phyloP scores from a whole-genome alignment of 1,140 invertebrate species.

The Pemphigus obesinymphae region DNA sequence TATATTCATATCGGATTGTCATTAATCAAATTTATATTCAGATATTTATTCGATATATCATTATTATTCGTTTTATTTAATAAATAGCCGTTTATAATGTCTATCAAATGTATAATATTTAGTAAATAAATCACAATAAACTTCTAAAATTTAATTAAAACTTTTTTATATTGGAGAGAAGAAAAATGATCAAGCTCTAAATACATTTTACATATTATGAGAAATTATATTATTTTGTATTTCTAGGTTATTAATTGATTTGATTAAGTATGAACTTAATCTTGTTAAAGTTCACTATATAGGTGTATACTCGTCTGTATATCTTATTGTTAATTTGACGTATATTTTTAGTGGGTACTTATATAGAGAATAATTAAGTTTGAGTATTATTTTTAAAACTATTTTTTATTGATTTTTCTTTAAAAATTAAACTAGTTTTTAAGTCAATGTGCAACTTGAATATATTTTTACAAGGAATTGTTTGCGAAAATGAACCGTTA shows the following conservation, averaged over 20 bases:
- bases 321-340: no score
- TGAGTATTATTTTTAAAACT: no score
- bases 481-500: no score
- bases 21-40: not conserved
- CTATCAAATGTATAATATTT: not conserved
- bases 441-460: not conserved
- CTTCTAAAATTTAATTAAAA: not conserved
- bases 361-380: no score
- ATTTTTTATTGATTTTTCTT: not conserved
- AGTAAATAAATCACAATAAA: not conserved
- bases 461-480: not conserved
- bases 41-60: not conserved
- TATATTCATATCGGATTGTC: not conserved
- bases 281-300: no score
- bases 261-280: not conserved
- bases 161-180: not conserved
- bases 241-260: not conserved
- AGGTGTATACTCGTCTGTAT: no score
- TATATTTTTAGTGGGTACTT: no score
- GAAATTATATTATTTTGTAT: not conserved
- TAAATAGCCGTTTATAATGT: not conserved
- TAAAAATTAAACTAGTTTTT: not conserved
- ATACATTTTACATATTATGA: not conserved
- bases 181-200: not conserved
- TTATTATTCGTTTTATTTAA: not conserved